Evolutionary conservation across 2,888 invertebrate genomes (phyloP).

Genomic region (Cryptosula pallasiana): DNA sequence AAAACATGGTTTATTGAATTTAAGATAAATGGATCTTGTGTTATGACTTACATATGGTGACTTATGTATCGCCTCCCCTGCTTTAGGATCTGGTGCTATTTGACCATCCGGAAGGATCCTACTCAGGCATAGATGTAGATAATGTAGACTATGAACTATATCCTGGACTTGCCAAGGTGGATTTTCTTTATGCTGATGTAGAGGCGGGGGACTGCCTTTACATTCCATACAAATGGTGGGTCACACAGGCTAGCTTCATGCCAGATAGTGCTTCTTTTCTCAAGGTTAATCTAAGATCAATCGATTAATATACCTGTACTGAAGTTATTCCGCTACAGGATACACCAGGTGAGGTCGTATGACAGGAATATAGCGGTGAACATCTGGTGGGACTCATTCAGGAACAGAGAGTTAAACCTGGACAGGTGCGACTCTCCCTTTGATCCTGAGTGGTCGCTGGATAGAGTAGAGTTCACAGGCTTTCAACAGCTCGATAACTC

Average conservation of each 20-base stretch:
- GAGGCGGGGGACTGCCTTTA: constrained; percentile 47
- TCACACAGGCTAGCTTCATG: no score
- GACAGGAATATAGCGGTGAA: constrained; percentile 47
- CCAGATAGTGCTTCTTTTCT: no score
- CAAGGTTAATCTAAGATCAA: no score
- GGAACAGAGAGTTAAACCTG: constrained; percentile 31
- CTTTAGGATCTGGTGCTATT: constrained; percentile 28
- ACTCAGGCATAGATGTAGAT: constrained; percentile 49
- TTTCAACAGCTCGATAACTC: constrained; percentile 30
- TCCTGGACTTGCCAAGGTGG: constrained; percentile 40
- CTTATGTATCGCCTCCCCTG: neutral
- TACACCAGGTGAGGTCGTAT: constrained; percentile 47
- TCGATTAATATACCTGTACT: constrained; percentile 36
- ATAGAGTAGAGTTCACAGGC: constrained; percentile 32
- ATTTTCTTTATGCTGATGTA: constrained; percentile 40
- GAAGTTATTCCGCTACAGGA: constrained; percentile 31
- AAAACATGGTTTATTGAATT: no score
- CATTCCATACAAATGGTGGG: constrained; percentile 48
- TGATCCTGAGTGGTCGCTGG: constrained; percentile 34
- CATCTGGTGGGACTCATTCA: constrained; percentile 45
- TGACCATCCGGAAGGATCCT: constrained; percentile 43
- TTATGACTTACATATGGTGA: no score
- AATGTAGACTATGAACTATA: constrained; percentile 47
- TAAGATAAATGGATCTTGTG: no score
- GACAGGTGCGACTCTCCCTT: constrained; percentile 33